phyloP scores from a whole-genome alignment of 2,113 vertebrate genomes.

The Misgurnus anguillicaudatus region DNA sequence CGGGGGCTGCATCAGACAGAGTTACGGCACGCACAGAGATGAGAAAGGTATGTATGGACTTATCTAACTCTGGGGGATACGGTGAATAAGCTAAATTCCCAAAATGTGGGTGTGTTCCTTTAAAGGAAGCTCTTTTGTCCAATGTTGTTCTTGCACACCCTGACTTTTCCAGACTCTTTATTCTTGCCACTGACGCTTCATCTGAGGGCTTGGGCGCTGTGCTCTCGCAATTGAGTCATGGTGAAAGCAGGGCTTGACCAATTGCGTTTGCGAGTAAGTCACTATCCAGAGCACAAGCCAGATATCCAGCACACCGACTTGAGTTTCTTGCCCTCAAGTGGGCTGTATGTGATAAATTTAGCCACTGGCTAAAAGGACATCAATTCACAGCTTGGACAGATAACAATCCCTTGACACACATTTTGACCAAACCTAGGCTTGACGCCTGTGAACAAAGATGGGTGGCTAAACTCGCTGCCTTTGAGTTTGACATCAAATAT shows the following conservation, averaged over 20 bases:
- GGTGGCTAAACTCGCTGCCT: conserved; percentile 11
- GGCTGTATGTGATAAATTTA: conserved; percentile 38
- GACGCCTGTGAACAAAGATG: too few relatives aligned
- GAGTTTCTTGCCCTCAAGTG: conserved; percentile 10
- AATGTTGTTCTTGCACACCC: conserved; percentile 1
- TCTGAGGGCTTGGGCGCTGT: neutral
- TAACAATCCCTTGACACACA: too few relatives aligned
- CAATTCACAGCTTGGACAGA: conserved; percentile 23
- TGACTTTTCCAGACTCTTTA: conserved; percentile 6
- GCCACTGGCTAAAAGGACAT: conserved; percentile 20
- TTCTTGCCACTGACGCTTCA: neutral
- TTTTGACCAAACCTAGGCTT: too few relatives aligned
- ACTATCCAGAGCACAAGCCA: neutral
- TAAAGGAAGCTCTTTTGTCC: too few relatives aligned
- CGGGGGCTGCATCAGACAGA: too few relatives aligned
- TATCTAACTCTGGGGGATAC: too few relatives aligned
- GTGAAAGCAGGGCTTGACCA: neutral
- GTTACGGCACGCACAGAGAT: too few relatives aligned
- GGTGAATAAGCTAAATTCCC: too few relatives aligned
- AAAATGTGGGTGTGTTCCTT: too few relatives aligned
- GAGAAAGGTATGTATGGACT: too few relatives aligned
- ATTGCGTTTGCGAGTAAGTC: conserved; percentile 42
- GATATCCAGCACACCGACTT: too few relatives aligned
- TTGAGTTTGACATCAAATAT: too few relatives aligned
- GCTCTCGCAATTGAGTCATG: neutral